Conservation (phyloP, 2,888 invertebrate species). For the Aleiodes alternator region DNA sequence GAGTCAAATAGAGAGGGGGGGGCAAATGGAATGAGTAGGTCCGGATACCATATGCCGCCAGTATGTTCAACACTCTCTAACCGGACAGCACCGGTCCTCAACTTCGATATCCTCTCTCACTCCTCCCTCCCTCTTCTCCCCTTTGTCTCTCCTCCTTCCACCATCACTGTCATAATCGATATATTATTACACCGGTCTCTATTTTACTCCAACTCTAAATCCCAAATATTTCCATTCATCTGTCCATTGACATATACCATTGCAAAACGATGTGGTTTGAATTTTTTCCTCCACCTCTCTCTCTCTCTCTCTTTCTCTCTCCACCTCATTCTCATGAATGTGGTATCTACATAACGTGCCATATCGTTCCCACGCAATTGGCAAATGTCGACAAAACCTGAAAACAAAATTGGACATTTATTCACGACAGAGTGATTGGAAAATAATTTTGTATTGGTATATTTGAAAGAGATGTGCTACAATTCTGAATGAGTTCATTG, state of each 20-base stretch:
- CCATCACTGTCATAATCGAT: slow-evolving; percentile 70
- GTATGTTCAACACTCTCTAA: slow-evolving; percentile 70
- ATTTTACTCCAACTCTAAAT: slow-evolving; percentile 56
- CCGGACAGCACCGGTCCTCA: slow-evolving; percentile 64
- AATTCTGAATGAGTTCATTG: not conserved
- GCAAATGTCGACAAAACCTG: slow-evolving; percentile 16
- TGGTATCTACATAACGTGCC: slow-evolving; percentile 14
- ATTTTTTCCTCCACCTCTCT: slow-evolving; percentile 20
- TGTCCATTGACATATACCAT: slow-evolving; percentile 16
- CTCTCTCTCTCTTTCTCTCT: not conserved
- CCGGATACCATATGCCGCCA: slow-evolving; percentile 67
- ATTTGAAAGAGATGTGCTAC: not conserved
- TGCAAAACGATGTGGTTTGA: slow-evolving; percentile 39
- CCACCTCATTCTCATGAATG: slow-evolving; percentile 27
- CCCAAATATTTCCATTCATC: slow-evolving; percentile 46
- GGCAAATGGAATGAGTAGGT: slow-evolving; percentile 45
- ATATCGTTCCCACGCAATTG: slow-evolving; percentile 6
- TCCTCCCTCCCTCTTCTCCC: slow-evolving; percentile 50
- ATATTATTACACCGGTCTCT: slow-evolving; percentile 68
- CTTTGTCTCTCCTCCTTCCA: slow-evolving; percentile 55
- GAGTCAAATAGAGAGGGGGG: slow-evolving; percentile 33
- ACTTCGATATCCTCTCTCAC: slow-evolving; percentile 50
- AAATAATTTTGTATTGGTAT: slow-evolving; percentile 5
- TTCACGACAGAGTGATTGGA: slow-evolving; percentile 29
- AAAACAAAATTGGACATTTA: slow-evolving; percentile 26